Evolutionary conservation across 2,113 vertebrate species (phyloP), one percentile per base, ranked within the genome.

Genomic region (crab-eating macaque (Macaca fascicularis)): DNA sequence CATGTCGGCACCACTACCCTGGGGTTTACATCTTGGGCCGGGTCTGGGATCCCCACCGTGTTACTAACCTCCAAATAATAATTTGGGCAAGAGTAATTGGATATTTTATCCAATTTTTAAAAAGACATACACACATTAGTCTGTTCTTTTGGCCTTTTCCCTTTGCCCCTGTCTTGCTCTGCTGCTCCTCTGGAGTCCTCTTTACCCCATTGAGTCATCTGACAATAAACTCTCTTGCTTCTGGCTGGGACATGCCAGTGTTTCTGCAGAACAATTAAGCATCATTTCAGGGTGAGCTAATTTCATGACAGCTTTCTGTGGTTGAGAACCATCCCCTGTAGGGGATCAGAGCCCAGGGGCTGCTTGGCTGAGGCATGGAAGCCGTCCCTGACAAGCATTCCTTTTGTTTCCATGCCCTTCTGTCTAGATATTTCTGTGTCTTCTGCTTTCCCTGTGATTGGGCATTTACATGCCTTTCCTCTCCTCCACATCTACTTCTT

Each of bases 281-380:
- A 85, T 90, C 78, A 78, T 96, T 85, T 92, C 76, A 95, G 78
- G 25, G 48, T 69, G 64, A 96, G 57, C 22, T 82, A 22, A 89
- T 72, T 92, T 78, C 16, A 3, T 43, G 95, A 92, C 38, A 32
- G 81, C 30, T 95, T 85, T 83, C 59, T 27, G 17, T 0, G 27
- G 74, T 50, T 57, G 72, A 81, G 75, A 59, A 38, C 43, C 25
- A 20, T 35, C 57, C 20, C 70, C n/a, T 3, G 27, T 13, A 16
- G 27, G n/a, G 93, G 50, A 16, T 52, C 80, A 61, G 89, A 55
- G 76, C 16, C 0, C 59, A 43, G 1, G 16, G 70, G 16, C 79
- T 45, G 43, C 75, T 81, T 1, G 0, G 43, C 45, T 48, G 69
- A n/a, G 75, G 40, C 16, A 13, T 6, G 25, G 72, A 38, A 43